phyloP scores from a whole-genome alignment of 2,797 vertebrate species.

The Eptatretus atami region DNA sequence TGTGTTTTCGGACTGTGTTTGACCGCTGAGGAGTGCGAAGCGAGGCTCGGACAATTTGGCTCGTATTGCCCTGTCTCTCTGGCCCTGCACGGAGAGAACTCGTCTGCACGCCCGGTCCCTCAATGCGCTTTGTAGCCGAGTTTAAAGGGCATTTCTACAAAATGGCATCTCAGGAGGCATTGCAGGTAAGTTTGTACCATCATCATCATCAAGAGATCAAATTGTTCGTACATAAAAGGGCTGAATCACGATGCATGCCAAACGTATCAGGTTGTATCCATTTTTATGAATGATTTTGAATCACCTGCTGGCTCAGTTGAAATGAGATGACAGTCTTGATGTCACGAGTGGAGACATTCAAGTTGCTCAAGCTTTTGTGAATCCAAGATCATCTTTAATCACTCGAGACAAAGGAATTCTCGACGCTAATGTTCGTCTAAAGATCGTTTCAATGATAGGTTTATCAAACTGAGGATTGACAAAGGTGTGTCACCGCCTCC shows the following conservation, averaged over 20 bases:
- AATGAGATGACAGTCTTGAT: too few relatives aligned
- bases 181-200: slow-evolving; percentile 23
- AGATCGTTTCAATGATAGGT: too few relatives aligned
- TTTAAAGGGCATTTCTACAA: slow-evolving; percentile 43
- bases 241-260: not conserved
- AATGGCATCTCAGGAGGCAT: slow-evolving; percentile 32
- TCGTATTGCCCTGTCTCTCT: slow-evolving; percentile 60
- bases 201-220: not conserved
- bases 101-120: slow-evolving; percentile 20
- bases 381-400: too few relatives aligned
- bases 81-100: slow-evolving; percentile 31
- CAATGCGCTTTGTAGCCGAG: slow-evolving; percentile 32
- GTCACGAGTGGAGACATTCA: too few relatives aligned
- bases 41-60: slow-evolving; percentile 36
- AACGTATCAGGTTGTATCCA: not conserved
- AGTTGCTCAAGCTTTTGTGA: too few relatives aligned
- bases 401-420: too few relatives aligned
- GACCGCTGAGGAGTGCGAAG: slow-evolving; percentile 29
- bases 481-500: too few relatives aligned
- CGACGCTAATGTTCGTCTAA: too few relatives aligned
- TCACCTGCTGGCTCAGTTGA: too few relatives aligned
- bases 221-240: not conserved
- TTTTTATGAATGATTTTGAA: slow-evolving; percentile 5
- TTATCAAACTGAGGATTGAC: too few relatives aligned
- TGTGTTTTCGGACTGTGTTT: slow-evolving; percentile 40